Evolutionary conservation across 2,113 vertebrate genomes (phyloP).

Genomic region (Caretta caretta): DNA sequence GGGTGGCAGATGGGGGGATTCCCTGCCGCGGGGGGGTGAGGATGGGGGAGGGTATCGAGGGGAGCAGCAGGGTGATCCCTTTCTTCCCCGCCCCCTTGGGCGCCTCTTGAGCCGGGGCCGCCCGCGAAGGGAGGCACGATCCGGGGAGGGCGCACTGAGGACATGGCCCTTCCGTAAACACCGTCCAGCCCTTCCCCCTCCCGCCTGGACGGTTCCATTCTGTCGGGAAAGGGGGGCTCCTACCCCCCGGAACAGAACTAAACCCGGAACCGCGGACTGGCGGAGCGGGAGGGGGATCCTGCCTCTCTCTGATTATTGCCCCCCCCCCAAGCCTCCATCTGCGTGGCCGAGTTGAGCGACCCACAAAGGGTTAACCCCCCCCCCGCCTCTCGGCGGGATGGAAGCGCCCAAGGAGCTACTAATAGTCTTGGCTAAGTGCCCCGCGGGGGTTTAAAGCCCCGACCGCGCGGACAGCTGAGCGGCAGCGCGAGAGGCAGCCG

Average conservation of each 20-base stretch:
- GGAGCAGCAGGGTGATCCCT: background rate
- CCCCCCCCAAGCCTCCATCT: fast-evolving
- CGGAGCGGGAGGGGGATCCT: fast-evolving
- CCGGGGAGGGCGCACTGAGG: background rate
- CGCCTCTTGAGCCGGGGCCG: background rate
- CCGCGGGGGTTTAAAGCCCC: background rate
- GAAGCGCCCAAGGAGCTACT: constrained; percentile 37
- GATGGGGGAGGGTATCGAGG: background rate
- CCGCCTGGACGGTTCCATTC: background rate
- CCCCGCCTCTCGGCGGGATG: background rate
- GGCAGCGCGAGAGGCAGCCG: background rate
- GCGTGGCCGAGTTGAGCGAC: background rate
- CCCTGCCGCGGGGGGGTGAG: background rate
- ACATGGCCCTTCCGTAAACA: constrained; percentile 73
- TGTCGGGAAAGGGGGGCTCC: background rate
- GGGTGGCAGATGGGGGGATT: too few species aligned
- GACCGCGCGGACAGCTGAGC: background rate
- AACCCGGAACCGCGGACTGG: background rate
- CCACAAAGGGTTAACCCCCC: fast-evolving
- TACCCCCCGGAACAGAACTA: background rate
- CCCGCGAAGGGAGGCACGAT: background rate
- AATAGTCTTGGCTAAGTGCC: background rate
- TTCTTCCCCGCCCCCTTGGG: background rate
- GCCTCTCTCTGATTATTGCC: fast-evolving
- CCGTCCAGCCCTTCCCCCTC: background rate